phyloP scores from a whole-genome alignment of 2,113 vertebrate species.

The Pterocles gutturalis region DNA sequence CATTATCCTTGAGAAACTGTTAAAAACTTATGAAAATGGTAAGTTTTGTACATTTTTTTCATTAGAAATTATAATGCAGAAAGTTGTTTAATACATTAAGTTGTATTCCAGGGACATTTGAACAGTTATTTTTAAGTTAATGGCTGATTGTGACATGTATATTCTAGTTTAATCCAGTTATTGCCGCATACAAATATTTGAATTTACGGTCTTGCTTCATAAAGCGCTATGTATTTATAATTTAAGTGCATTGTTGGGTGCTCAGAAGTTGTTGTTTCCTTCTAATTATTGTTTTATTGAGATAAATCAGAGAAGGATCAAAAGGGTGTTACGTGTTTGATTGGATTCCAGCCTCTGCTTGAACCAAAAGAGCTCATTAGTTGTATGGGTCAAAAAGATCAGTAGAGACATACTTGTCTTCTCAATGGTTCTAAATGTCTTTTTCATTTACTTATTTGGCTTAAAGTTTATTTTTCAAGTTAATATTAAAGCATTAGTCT shows the following conservation, averaged over 20 bases:
- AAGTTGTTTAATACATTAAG: not conserved
- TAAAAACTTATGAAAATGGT: constrained; percentile 46
- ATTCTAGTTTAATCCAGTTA: not conserved
- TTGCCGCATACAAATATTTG: not conserved
- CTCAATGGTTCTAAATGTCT: not conserved
- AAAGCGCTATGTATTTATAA: not conserved
- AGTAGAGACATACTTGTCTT: not conserved
- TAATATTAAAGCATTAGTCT: not conserved
- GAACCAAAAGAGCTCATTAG: not conserved
- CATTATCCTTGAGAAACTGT: not conserved
- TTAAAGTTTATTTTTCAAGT: not conserved
- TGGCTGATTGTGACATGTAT: not conserved
- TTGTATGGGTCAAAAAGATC: not conserved
- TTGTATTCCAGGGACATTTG: not conserved
- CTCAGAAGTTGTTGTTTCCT: not conserved
- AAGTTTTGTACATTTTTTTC: not conserved
- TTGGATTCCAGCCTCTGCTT: not conserved
- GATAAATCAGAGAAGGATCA: not conserved
- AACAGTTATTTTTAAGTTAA: not conserved
- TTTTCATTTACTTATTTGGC: not conserved
- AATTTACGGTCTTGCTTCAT: not conserved
- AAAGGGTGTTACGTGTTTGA: not conserved
- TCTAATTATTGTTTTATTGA: not conserved
- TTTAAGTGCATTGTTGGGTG: not conserved
- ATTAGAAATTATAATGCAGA: not conserved